Percentiles rank a stretch among this genome's conserved stretches.
Evolutionary conservation across 2,113 vertebrate genomes (phyloP).

Genomic region (Regulus satrapa): DNA sequence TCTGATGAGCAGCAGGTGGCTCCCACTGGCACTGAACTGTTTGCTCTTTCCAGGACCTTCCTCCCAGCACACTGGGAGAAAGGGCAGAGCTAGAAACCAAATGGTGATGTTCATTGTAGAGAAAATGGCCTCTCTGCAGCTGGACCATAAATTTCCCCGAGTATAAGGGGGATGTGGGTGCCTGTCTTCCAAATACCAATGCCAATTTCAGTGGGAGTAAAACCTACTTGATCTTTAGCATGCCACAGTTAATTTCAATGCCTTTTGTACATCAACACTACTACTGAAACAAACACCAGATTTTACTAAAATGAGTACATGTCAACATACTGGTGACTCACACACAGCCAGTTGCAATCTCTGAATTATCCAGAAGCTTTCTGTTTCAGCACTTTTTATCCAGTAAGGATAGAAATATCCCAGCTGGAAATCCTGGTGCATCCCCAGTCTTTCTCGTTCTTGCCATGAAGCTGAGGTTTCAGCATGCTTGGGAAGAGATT

Average conservation of each 20-base stretch:
- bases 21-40: neutral
- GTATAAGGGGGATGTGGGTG: accelerated
- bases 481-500: neutral
- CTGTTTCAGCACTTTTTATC: neutral
- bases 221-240: neutral
- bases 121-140: neutral
- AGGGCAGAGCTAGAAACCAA: neutral
- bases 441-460: neutral
- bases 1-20: neutral
- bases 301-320: neutral
- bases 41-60: neutral
- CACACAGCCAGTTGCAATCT: neutral
- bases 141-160: neutral
- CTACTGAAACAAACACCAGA: slow-evolving; percentile 14
- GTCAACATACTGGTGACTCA: slow-evolving; percentile 7
- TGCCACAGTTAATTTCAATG: neutral
- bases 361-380: neutral
- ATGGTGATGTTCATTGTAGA: neutral
- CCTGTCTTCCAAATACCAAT: neutral
- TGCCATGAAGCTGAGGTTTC: neutral
- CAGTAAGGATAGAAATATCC: neutral
- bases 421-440: neutral
- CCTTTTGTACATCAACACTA: neutral
- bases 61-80: neutral
- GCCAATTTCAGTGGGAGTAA: neutral